A percentile compares a stretch with the other conserved stretches of the same genome.
phyloP scores from a whole-genome alignment of 1,140 invertebrate species.

The Drosophila guanche region DNA sequence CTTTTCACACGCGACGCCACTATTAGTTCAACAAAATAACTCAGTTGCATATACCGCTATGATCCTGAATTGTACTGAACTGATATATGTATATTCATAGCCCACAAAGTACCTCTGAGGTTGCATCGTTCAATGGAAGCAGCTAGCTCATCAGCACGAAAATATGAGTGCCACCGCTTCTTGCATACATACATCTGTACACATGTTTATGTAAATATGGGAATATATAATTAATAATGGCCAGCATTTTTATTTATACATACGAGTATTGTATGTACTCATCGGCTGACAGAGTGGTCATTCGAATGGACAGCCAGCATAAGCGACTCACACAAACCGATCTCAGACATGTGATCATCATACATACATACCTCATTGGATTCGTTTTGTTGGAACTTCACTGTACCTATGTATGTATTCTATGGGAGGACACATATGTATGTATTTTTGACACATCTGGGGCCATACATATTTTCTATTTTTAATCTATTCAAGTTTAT shows the following conservation, averaged over 20 bases:
- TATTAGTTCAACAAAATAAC: slow-evolving; percentile 15
- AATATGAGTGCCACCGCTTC: not conserved
- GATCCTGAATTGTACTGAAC: not conserved
- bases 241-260: too few species aligned
- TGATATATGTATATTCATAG: too few species aligned
- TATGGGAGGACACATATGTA: slow-evolving; percentile 11
- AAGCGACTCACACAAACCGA: too few species aligned
- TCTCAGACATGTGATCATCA: too few species aligned
- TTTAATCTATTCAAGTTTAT: too few species aligned
- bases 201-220: not conserved
- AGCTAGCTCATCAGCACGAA: not conserved
- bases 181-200: slow-evolving; percentile 7
- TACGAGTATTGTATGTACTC: too few species aligned
- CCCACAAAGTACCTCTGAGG: not conserved
- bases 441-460: slow-evolving; percentile 11
- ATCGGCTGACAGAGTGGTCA: too few species aligned
- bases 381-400: not conserved
- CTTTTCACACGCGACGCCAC: slow-evolving; percentile 20
- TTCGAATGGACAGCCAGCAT: too few species aligned
- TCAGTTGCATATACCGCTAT: slow-evolving; percentile 5
- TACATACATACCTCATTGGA: not conserved
- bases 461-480: too few species aligned
- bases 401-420: slow-evolving; percentile 1
- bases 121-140: slow-evolving; percentile 1
- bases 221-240: slow-evolving; percentile 8